A percentile compares a stretch with the other conserved stretches of the same genome.
These are phyloP conservation scores for Aegithalos caudatus DNA, from an alignment of 2,113 vertebrate species.

Conservation along the genomic window DNA sequence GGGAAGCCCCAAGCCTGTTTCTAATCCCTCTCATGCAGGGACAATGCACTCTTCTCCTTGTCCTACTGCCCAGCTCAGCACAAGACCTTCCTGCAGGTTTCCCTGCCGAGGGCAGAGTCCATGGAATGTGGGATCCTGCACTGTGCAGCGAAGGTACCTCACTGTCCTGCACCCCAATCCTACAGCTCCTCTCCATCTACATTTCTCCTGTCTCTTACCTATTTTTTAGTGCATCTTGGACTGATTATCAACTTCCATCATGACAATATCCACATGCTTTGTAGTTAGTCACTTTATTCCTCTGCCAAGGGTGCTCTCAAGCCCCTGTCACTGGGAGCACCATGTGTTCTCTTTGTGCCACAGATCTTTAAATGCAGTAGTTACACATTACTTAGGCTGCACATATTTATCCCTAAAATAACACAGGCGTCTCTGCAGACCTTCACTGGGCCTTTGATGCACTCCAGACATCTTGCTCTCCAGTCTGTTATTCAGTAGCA, in stretches of 20 bases:
- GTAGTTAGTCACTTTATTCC: neutral
- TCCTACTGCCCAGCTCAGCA: neutral
- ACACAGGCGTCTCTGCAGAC: neutral
- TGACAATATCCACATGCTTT: neutral
- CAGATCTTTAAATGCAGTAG: conserved; percentile 16
- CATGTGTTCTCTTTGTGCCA: neutral
- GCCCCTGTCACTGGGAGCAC: neutral
- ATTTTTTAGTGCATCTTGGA: neutral
- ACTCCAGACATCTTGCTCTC: conserved; percentile 34
- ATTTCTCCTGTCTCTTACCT: neutral
- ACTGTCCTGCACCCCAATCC: neutral
- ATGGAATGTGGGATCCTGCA: neutral
- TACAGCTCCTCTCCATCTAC: neutral
- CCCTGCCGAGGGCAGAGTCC: fast-evolving
- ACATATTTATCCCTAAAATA: conserved; percentile 44
- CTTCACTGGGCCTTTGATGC: conserved; percentile 46
- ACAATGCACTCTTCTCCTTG: fast-evolving
- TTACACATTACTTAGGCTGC: conserved; percentile 4
- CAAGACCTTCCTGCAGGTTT: neutral
- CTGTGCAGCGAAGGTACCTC: fast-evolving
- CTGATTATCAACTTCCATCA: neutral
- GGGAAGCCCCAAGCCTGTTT: neutral
- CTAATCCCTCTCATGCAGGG: neutral
- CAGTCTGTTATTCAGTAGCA: neutral
- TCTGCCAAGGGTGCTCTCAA: conserved; percentile 30